phyloP scores from a whole-genome alignment of 2,113 vertebrate genomes.

The Ranitomeya variabilis region DNA sequence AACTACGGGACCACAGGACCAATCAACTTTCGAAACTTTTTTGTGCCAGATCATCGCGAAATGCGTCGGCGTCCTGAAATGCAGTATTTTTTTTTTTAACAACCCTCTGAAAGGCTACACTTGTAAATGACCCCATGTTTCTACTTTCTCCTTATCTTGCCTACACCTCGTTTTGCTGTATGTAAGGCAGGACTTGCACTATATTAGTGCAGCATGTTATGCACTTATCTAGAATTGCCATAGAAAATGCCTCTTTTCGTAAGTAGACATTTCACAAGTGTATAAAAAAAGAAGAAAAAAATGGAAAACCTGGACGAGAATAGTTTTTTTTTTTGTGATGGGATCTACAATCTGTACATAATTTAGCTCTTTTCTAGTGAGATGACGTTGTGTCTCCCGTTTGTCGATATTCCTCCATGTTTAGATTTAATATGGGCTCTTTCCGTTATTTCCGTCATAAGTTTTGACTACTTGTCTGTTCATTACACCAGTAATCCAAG shows the following conservation, averaged over 20 bases:
- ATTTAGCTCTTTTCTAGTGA: slow-evolving; percentile 67
- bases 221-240: slow-evolving; percentile 89
- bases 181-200: slow-evolving; percentile 95
- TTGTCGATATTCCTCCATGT: slow-evolving; percentile 64
- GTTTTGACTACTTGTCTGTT: background rate
- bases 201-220: slow-evolving; percentile 99
- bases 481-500: background rate
- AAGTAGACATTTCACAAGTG: slow-evolving; percentile 67
- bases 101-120: slow-evolving; percentile 74
- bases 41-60: slow-evolving; percentile 60
- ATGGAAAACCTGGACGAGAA: slow-evolving; percentile 72
- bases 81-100: slow-evolving; percentile 76
- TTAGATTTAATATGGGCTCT: slow-evolving; percentile 23
- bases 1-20: slow-evolving; percentile 67
- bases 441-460: background rate
- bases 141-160: slow-evolving; percentile 79
- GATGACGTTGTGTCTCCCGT: slow-evolving; percentile 69
- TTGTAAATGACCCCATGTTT: slow-evolving; percentile 75
- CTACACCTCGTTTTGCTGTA: slow-evolving; percentile 77
- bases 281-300: slow-evolving; percentile 49
- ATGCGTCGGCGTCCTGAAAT: slow-evolving; percentile 68
- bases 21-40: slow-evolving; percentile 58
- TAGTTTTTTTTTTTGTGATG: slow-evolving; percentile 67
- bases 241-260: slow-evolving; percentile 87
- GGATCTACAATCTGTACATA: slow-evolving; percentile 65